phyloP scores from a whole-genome alignment of 2,113 vertebrate species.

The Galbula dea region DNA sequence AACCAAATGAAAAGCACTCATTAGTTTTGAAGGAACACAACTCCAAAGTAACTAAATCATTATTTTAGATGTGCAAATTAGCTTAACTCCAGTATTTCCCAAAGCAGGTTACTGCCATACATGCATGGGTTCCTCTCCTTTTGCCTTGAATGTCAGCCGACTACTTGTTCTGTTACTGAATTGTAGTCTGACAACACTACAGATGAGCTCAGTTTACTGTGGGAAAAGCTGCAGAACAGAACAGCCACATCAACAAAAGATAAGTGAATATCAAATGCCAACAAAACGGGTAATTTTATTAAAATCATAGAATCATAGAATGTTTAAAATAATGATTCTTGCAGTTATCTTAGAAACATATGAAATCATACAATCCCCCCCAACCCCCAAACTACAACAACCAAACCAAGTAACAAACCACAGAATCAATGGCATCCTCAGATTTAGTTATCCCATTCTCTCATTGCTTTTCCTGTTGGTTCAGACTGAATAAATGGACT shows the following conservation, averaged over 20 bases:
- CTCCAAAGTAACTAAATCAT: neutral
- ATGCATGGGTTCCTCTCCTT: neutral
- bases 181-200: neutral
- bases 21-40: neutral
- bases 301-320: too few relatives aligned
- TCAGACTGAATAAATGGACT: neutral
- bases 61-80: neutral
- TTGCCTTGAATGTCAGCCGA: neutral
- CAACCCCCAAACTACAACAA: too few relatives aligned
- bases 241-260: neutral
- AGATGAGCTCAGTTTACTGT: neutral
- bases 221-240: neutral
- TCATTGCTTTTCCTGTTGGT: neutral
- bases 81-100: neutral
- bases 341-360: neutral
- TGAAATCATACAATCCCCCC: neutral
- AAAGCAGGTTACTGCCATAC: neutral
- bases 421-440: neutral
- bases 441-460: neutral
- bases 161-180: neutral
- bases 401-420: too few relatives aligned
- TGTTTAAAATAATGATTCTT: neutral
- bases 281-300: neutral
- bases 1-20: neutral
- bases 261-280: neutral